These are phyloP conservation scores for Prunella fulvescens DNA, from an alignment of 2,113 vertebrate genomes.

Conservation along the genomic window DNA sequence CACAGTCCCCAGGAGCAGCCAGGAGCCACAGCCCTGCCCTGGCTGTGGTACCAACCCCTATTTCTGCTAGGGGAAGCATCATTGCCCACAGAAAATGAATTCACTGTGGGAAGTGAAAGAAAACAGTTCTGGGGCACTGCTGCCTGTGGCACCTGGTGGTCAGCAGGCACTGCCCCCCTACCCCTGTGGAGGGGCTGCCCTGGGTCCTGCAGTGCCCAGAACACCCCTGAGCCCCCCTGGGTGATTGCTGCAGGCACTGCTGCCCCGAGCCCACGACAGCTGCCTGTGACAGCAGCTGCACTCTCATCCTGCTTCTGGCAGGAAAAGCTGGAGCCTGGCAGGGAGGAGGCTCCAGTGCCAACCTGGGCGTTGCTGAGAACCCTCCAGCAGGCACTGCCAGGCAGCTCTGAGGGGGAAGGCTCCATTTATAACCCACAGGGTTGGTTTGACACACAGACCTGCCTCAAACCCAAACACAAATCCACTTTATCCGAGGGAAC, in stretches of 20 bases:
- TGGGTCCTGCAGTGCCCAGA: accelerated
- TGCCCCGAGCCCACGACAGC: background rate
- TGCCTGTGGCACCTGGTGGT: background rate
- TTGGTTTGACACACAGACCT: background rate
- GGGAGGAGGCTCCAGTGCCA: background rate
- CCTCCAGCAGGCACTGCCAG: background rate
- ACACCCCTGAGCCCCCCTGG: accelerated
- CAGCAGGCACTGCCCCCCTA: background rate
- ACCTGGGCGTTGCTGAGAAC: background rate
- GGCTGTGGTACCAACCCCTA: accelerated
- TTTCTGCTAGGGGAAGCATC: background rate
- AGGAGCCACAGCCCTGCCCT: accelerated
- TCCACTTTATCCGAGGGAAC: background rate
- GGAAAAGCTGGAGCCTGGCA: background rate
- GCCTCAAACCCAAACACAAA: background rate
- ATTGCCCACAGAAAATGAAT: background rate
- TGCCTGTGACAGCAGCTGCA: background rate
- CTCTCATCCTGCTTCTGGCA: background rate
- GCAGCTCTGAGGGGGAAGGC: background rate
- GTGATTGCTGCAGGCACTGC: accelerated
- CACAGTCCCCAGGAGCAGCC: background rate
- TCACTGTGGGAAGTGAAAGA: accelerated
- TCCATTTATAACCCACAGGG: background rate
- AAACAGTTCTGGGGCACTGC: background rate
- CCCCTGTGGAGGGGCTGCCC: accelerated